Evolutionary conservation across 2,113 vertebrate species (phyloP), one percentile per base, ranked within the genome.

Genomic region (Apodemus speciosus): DNA sequence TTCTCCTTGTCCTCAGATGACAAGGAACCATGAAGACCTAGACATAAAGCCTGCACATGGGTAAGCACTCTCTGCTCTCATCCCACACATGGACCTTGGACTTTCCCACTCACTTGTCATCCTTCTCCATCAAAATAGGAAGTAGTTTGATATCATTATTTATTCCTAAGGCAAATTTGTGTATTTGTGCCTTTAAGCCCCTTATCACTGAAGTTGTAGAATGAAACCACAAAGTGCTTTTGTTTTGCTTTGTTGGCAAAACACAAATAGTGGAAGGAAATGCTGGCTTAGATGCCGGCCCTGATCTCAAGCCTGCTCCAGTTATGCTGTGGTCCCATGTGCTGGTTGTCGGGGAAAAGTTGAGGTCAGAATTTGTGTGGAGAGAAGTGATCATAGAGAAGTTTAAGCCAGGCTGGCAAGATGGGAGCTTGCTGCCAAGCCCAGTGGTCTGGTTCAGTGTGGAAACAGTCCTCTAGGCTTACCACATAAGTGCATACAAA

Each of bases 201-300:
- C 64, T 95, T 95, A 85, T 94, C 89, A 58, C 66, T 77, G 66
- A 88, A 83, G 91, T 32, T 91, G 32, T 92, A 62, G 62, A 94
- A 94, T 62, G 84, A 87, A 94, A 91, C 6, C 13, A 81, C 38
- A 69, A 92, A 86, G 21, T 88, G 35, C 66, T 89, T 96, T 75
- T 81, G 68, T 83, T 66, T 68, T 49, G 10, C 7, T 88, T 76
- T 87, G 46, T 58, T 91, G 9, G 51, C 49, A 53, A 94, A 95
- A 69, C 32, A 90, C 46, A 94, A 15, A 83, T 43, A 25, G 40
- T 91, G 23, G 40, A 43, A 88, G 38, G 20, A 90, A 87, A 92
- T 46, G 6, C 64, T 83, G 23, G n/a, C 15, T 68, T 85, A 76
- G 35, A 72, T 85, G 43, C 40, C 77, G 75, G 90, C 15, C 32